Percentiles rank a stretch among this genome's conserved stretches.
Conservation (phyloP, 2,113 vertebrate genomes). For the Orthonyx spaldingii region DNA sequence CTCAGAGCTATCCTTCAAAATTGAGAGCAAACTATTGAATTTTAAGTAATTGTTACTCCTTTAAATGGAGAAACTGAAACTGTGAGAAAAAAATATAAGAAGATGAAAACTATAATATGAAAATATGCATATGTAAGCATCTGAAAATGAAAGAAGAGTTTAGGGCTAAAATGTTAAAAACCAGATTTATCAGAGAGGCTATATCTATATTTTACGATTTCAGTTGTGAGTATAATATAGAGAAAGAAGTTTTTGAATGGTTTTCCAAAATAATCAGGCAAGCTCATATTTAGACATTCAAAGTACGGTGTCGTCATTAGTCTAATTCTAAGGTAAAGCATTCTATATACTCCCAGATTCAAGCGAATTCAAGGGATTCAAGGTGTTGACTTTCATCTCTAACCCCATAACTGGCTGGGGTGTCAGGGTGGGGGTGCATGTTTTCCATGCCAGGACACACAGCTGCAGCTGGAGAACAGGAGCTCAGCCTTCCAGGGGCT, state of each 20-base stretch:
- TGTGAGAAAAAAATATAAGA: background rate
- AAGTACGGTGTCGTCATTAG: background rate
- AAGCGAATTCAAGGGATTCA: background rate
- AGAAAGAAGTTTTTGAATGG: background rate
- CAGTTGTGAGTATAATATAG: background rate
- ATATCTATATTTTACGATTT: background rate
- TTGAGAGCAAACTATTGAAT: background rate
- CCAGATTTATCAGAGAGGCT: background rate
- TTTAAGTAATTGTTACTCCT: conserved; percentile 7
- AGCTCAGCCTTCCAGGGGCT: background rate
- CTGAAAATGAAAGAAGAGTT: background rate
- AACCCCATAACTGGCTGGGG: background rate
- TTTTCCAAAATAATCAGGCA: background rate
- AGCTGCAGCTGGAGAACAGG: background rate
- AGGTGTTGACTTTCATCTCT: background rate
- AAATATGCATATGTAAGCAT: background rate
- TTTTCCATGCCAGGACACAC: background rate
- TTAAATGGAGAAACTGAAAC: background rate
- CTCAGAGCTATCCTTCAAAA: background rate
- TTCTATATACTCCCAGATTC: background rate
- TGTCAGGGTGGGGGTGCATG: background rate
- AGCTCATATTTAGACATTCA: background rate
- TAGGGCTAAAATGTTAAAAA: background rate
- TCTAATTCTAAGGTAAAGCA: background rate
- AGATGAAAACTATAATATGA: background rate